Evolutionary conservation across 2,797 vertebrate species (phyloP), one percentile per base, ranked within the genome.

Genomic region (Carapus acus): DNA sequence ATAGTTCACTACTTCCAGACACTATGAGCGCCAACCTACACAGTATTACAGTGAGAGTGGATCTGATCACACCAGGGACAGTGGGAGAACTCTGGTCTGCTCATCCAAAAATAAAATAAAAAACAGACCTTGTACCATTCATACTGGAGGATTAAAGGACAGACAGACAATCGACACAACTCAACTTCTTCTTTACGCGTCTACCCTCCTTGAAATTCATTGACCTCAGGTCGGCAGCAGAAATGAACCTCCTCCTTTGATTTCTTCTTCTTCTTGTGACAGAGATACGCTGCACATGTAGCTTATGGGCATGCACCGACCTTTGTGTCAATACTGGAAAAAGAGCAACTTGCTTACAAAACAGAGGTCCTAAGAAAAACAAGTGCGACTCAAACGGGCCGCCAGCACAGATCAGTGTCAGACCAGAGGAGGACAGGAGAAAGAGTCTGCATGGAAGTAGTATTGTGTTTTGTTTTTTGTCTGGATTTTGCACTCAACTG

Each of bases 21-120:
- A 49, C 63, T 66, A 77, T 77, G 63, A 46, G 83, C 83, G 69
- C 71, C 53, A 74, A 57, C 74, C 66, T 77, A 84, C 62, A 69
- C 63, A 63, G 68, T 69, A 37, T 50, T 36, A 69, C 73, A 79
- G 77, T 73, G 27, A 77, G 69, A 58, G 72, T 72, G 76, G 71
- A 81, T 81, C 76, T 64, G 64, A 86, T 56, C 71, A 66, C 82
- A 86, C 79, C 78, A 76, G 82, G 70, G 69, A 77, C 76, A 72
- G 73, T 62, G 72, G 76, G 73, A 66, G 68, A 66, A 73, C 64
- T 55, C 77, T 71, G 82, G 73, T 69, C 67, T 71, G 62, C 73
- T 73, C 60, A 78, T 86, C 83, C 78, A 85, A 85, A 87, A 88
- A 88, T 86, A 85, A 85, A 88, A n/a, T n/a, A n/a, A n/a, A n/a